Percentiles rank a stretch among this genome's conserved stretches.
These are phyloP conservation scores for Cephalotes varians DNA, from an alignment of 2,888 invertebrate species.

Conservation along the genomic window DNA sequence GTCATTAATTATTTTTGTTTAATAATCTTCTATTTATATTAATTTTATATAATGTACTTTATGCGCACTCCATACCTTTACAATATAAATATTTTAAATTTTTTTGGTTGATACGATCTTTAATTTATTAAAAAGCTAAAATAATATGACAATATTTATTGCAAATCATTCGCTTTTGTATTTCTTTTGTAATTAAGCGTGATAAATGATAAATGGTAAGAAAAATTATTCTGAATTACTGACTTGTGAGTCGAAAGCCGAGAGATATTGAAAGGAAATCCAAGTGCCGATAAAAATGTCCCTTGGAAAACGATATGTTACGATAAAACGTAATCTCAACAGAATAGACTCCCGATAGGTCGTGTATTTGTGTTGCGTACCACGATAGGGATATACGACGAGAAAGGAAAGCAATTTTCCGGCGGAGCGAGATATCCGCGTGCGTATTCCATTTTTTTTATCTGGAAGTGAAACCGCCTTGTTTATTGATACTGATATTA, in stretches of 20 bases:
- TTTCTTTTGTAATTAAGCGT: background rate
- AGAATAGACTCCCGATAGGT: background rate
- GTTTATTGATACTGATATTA: slow-evolving; percentile 34
- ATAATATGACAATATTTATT: background rate
- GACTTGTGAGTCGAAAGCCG: background rate
- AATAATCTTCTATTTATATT: background rate
- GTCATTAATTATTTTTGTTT: background rate
- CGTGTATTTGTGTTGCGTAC: background rate
- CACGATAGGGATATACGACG: background rate
- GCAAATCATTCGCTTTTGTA: background rate
- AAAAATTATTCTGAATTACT: background rate
- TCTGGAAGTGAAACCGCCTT: background rate
- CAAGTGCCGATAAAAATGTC: background rate
- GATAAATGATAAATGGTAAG: background rate
- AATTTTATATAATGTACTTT: background rate
- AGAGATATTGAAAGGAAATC: background rate
- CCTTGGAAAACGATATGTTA: background rate
- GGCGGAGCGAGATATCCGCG: background rate
- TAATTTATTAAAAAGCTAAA: background rate
- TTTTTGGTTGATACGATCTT: background rate
- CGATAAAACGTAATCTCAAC: slow-evolving; percentile 33
- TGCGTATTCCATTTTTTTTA: background rate
- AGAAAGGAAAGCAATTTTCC: slow-evolving; percentile 35
- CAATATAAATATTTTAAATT: slow-evolving; percentile 6
- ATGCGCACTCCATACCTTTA: background rate